Base-by-base conservation (phyloP, 2,888 invertebrate genomes). In the Melieria omissa region DNA sequence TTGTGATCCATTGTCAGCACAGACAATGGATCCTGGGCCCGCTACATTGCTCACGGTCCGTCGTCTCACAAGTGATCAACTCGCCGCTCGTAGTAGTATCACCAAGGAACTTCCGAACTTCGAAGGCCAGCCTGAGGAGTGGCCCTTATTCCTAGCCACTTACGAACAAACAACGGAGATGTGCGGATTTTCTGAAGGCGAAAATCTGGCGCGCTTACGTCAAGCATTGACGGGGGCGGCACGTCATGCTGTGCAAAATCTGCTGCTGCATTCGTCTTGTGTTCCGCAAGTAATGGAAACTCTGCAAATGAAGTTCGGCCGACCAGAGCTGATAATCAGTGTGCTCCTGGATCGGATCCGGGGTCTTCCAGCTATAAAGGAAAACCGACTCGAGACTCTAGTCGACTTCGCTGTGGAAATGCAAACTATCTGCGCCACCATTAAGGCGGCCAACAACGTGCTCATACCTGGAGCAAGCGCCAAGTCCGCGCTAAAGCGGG, bases 401-500 rank as follows among this genome's bases (percentile, higher is more conserved):
- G 66, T 74, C 7, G 66, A 64, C 52, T 74, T 74, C 57, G 75
- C 75, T 9, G 45, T 73, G n/a, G 73, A 69, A 16, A 66, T 75
- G 52, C 73, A 75, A 66, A 73, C 68, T n/a, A 68, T 74, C 29
- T 74, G 72, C 46, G 67, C 70, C 3, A 74, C 72, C 5, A 74
- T 74, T 54, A 72, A 74, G 49, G 60, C 74, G 5, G 69, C 58
- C 7, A 57, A 49, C 6, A n/a, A n/a, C n/a, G n/a, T n/a, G n/a
- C n/a, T n/a, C n/a, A n/a, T n/a, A n/a, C n/a, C n/a, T n/a, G n/a
- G n/a, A n/a, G n/a, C n/a, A n/a, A n/a, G n/a, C n/a, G n/a, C n/a
- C n/a, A n/a, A n/a, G n/a, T n/a, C n/a, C n/a, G n/a, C n/a, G n/a
- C n/a, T n/a, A n/a, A n/a, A n/a, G n/a, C n/a, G n/a, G n/a, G n/a